Evolutionary conservation across 1,140 invertebrate species (phyloP).

Genomic region (Tachypleus tridentatus): DNA sequence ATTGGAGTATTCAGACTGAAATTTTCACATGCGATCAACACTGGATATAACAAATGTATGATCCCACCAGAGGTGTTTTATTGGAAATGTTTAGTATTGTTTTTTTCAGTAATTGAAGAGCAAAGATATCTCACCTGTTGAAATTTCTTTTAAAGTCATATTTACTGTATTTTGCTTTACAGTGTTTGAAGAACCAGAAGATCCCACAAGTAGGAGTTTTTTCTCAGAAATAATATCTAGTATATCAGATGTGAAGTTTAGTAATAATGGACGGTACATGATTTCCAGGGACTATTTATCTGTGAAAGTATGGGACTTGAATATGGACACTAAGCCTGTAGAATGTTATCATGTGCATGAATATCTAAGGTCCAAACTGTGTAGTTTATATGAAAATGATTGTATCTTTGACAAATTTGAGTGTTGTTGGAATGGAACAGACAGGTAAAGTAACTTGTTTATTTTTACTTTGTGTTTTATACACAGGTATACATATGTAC

Average conservation of each 20-base stretch:
- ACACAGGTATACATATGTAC: too few species aligned
- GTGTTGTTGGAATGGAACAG: constrained; percentile 98
- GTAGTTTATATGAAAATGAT: constrained; percentile 98
- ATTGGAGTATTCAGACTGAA: too few species aligned
- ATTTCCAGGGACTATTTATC: constrained; percentile 98
- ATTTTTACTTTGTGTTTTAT: too few species aligned
- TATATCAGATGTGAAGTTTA: constrained; percentile 98
- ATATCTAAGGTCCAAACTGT: constrained; percentile 94
- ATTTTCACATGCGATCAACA: too few species aligned
- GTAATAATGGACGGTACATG: constrained; percentile 97
- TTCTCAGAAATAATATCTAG: constrained; percentile 99
- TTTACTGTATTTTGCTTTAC: constrained; percentile 23
- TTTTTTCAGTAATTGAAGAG: too few species aligned
- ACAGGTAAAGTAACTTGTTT: constrained; percentile 45
- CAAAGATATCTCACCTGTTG: too few species aligned
- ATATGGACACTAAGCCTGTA: constrained; percentile 97
- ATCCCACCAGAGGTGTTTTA: too few species aligned
- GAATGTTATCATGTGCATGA: constrained; percentile 99
- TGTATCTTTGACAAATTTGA: constrained; percentile 99
- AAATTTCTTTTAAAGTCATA: constrained; percentile 10
- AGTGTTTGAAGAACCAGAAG: constrained; percentile 98
- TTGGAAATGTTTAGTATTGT: too few species aligned
- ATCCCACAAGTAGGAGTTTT: constrained; percentile 91
- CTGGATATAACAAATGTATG: too few species aligned
- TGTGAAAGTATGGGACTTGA: constrained; percentile 99